Evolutionary conservation across 2,888 invertebrate species (phyloP).

Genomic region (Pegoplata infirma): DNA sequence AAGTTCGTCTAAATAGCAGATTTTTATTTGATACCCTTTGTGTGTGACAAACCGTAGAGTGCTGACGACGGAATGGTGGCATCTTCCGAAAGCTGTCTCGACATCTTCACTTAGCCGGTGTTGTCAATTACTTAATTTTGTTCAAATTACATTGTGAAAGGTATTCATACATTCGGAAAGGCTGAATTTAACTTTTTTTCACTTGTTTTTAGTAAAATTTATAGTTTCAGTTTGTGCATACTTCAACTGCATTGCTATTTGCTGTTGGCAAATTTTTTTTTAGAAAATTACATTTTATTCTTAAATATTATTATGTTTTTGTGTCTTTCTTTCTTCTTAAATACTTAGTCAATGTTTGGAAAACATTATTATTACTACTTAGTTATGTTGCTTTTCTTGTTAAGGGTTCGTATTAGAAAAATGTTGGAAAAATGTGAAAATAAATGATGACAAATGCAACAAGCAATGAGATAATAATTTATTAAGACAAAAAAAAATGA

Average conservation of each 20-base stretch:
- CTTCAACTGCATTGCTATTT: constrained; percentile 2
- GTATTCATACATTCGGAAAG: too few species aligned
- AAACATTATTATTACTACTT: constrained; percentile 42
- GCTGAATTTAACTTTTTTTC: too few species aligned
- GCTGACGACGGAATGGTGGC: too few species aligned
- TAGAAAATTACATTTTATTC: neutral
- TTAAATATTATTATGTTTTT: neutral
- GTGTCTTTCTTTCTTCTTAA: constrained; percentile 19
- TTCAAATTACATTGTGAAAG: too few species aligned
- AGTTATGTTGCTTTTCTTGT: neutral
- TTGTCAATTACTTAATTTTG: too few species aligned
- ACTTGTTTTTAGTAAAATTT: too few species aligned
- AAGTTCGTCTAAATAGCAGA: too few species aligned
- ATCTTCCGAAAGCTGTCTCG: too few species aligned
- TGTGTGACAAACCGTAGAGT: too few species aligned
- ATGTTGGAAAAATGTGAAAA: constrained; percentile 1
- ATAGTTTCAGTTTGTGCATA: too few species aligned
- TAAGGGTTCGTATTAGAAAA: neutral
- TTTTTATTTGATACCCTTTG: too few species aligned
- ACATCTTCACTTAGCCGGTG: too few species aligned
- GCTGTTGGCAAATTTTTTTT: neutral
- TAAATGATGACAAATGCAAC: constrained; percentile 52
- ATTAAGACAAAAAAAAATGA: constrained; percentile 17
- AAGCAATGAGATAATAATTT: constrained; percentile 48
- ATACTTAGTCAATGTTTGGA: constrained; percentile 34